These are phyloP conservation scores for Adelosebastes latens DNA, from an alignment of 2,797 vertebrate genomes.

Conservation along the genomic window DNA sequence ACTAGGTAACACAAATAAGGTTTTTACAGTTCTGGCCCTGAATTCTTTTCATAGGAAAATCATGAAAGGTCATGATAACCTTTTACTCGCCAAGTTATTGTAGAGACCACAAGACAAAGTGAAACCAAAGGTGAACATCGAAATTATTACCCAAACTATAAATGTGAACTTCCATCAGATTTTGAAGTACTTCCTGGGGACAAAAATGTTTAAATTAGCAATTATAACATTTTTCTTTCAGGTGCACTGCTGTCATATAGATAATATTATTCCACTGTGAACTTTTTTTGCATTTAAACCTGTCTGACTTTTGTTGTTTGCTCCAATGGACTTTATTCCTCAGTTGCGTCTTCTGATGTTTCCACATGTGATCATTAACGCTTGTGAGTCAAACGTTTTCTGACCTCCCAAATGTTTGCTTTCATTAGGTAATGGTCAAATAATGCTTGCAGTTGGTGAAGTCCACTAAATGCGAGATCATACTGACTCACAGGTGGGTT, in stretches of 20 bases:
- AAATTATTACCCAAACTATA: not conserved
- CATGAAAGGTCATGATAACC: not conserved
- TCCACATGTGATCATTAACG: not conserved
- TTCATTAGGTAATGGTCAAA: not conserved
- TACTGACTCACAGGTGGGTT: not conserved
- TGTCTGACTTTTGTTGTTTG: not conserved
- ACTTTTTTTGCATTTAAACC: not conserved
- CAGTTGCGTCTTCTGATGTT: not conserved
- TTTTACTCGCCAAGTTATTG: not conserved
- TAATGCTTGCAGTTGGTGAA: not conserved
- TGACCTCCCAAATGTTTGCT: not conserved
- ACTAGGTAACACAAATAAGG: not conserved
- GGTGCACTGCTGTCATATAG: not conserved
- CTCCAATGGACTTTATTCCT: not conserved
- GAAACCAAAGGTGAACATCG: not conserved
- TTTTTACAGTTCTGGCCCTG: not conserved
- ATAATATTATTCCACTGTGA: not conserved
- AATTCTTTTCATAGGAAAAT: not conserved
- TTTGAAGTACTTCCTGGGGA: too few species aligned
- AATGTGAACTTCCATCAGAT: too few species aligned
- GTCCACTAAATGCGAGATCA: not conserved
- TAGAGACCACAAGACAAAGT: not conserved
- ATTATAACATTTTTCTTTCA: not conserved
- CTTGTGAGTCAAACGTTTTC: not conserved
- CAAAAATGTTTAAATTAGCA: too few species aligned